Conservation (phyloP, 2,888 invertebrate genomes). For the Abrostola tripartita region DNA sequence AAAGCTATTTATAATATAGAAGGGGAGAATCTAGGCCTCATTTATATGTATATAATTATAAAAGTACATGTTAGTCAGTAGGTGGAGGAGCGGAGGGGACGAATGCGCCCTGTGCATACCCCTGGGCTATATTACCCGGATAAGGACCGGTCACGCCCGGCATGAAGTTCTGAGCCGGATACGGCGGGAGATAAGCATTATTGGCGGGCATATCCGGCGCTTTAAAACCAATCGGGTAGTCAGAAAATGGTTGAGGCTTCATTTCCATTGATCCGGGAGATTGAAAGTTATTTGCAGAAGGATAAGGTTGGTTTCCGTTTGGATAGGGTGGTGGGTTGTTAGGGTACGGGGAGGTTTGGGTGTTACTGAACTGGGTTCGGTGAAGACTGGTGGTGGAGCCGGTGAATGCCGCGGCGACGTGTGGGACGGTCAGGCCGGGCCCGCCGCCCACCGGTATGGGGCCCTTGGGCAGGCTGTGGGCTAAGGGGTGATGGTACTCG, state of each 20-base stretch:
- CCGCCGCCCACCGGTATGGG: conserved; percentile 59
- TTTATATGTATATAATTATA: too few species aligned
- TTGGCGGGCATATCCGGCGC: background rate
- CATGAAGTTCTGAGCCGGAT: conserved; percentile 8
- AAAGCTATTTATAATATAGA: too few species aligned
- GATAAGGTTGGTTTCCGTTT: conserved; percentile 15
- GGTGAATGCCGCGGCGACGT: conserved; percentile 7
- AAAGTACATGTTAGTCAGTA: conserved; percentile 12
- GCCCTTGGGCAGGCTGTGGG: conserved; percentile 64
- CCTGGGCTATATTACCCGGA: conserved; percentile 7
- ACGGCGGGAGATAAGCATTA: conserved; percentile 12
- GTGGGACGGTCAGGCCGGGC: conserved; percentile 16
- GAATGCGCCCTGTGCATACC: conserved; percentile 12
- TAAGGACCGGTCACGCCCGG: conserved; percentile 11
- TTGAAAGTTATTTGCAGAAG: conserved; percentile 15
- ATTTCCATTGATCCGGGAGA: conserved; percentile 27
- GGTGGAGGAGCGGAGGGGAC: conserved; percentile 41
- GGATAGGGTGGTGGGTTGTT: conserved; percentile 41
- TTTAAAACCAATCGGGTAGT: conserved; percentile 38
- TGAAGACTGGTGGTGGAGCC: conserved; percentile 37
- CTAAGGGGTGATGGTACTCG: conserved; percentile 67
- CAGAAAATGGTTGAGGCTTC: conserved; percentile 17
- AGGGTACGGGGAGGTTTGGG: conserved; percentile 13
- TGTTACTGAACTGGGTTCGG: conserved; percentile 13
- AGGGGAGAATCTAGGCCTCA: too few species aligned